A percentile compares a stretch with the other conserved stretches of the same genome.
Evolutionary conservation across 1,140 invertebrate genomes (phyloP).

Genomic region (Drosophila grimshawi): DNA sequence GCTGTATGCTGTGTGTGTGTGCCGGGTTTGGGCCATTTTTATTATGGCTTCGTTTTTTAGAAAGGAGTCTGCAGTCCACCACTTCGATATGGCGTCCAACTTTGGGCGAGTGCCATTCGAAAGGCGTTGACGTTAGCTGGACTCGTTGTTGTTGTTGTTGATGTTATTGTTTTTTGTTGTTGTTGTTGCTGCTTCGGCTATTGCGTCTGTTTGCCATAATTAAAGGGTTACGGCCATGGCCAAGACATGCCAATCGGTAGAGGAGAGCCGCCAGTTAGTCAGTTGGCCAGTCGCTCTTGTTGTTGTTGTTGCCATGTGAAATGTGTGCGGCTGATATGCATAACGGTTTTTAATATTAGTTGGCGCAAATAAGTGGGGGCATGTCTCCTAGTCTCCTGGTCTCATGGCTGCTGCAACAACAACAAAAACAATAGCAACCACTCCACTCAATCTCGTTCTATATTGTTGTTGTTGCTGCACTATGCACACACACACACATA

Average conservation of each 20-base stretch:
- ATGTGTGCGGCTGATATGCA: slow-evolving; percentile 70
- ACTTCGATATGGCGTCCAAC: slow-evolving; percentile 31
- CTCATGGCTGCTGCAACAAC: slow-evolving; percentile 16
- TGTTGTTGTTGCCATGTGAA: slow-evolving; percentile 53
- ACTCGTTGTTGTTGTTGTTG: slow-evolving; percentile 43
- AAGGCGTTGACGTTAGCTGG: slow-evolving; percentile 71
- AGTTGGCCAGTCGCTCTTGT: slow-evolving; percentile 43
- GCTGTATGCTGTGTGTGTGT: background rate
- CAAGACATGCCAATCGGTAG: slow-evolving; percentile 68
- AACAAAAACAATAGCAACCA: slow-evolving; percentile 8
- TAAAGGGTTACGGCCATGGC: slow-evolving; percentile 76
- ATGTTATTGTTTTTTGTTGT: slow-evolving; percentile 9
- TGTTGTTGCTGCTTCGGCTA: slow-evolving; percentile 8
- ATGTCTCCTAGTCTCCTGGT: slow-evolving; percentile 46
- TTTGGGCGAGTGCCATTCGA: slow-evolving; percentile 70
- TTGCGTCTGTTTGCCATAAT: slow-evolving; percentile 62
- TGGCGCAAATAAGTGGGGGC: slow-evolving; percentile 77
- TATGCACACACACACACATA: background rate
- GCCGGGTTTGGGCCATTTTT: slow-evolving; percentile 12
- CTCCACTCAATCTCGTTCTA: slow-evolving; percentile 13
- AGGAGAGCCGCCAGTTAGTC: slow-evolving; percentile 38
- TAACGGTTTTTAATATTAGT: slow-evolving; percentile 82
- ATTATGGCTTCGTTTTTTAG: slow-evolving; percentile 45
- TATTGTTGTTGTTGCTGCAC: background rate
- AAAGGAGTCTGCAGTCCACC: slow-evolving; percentile 57